These are phyloP conservation scores for Eudemis profundana DNA, from an alignment of 2,888 invertebrate species.

Conservation along the genomic window DNA sequence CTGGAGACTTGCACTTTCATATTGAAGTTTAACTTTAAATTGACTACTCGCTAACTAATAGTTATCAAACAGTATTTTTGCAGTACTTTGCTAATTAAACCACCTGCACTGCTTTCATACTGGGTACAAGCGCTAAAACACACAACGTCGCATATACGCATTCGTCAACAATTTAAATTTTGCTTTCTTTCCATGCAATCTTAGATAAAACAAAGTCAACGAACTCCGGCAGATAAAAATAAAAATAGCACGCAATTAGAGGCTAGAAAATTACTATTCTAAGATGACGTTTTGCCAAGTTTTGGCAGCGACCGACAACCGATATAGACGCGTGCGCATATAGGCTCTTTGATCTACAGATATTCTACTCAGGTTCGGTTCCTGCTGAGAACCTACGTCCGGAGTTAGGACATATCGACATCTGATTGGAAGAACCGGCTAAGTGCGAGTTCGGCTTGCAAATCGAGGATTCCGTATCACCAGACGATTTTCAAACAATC, in stretches of 20 bases:
- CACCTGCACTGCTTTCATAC: too few species aligned
- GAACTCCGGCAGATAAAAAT: constrained; percentile 56
- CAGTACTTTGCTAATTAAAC: too few species aligned
- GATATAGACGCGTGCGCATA: constrained; percentile 49
- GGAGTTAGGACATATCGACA: constrained; percentile 14
- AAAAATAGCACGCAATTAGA: constrained; percentile 53
- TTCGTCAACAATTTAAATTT: background rate
- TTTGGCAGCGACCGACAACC: constrained; percentile 63
- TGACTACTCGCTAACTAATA: too few species aligned
- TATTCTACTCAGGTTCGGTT: constrained; percentile 38
- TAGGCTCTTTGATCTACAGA: constrained; percentile 45
- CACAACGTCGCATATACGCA: background rate
- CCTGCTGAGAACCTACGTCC: constrained; percentile 10
- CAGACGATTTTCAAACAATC: too few species aligned
- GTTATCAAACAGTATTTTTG: too few species aligned
- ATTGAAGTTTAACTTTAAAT: too few species aligned
- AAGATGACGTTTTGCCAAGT: constrained; percentile 62
- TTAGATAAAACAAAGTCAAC: constrained; percentile 49
- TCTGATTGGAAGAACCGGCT: background rate
- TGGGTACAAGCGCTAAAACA: too few species aligned
- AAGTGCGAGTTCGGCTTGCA: background rate
- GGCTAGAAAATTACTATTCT: constrained; percentile 58
- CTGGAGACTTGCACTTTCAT: too few species aligned
- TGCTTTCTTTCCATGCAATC: constrained; percentile 8
- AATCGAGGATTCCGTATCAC: too few species aligned